Evolutionary conservation across 2,797 vertebrate genomes (phyloP), one percentile per base, ranked within the genome.

Genomic region (Knipowitschia caucasica): DNA sequence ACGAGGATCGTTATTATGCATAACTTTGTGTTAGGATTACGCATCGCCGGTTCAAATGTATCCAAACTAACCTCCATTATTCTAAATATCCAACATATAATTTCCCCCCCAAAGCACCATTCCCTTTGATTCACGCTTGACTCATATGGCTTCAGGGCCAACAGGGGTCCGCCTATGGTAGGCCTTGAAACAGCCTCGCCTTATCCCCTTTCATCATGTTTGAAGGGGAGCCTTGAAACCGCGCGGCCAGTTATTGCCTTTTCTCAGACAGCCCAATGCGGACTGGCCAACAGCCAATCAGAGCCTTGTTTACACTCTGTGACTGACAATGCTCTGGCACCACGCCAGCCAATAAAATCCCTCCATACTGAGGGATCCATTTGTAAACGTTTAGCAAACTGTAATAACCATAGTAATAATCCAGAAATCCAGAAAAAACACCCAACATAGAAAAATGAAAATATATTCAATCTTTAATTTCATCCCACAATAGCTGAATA

Each of bases 251-350:
- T 95, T 95, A 95, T 95, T 95, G 92, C 93, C 77, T 83, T 72
- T 77, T 78, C 64, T 69, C 89, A 87, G 91, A 87, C 91, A 92
- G 90, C 91, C 92, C 90, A 84, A 91, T 93, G 93, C 93, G 92
- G 92, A 92, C 93, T 95, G 93, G 93, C 92, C 85, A 90, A 82
- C 91, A 92, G 91, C 95, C 95, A 98, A 98, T 98, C 92, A 90
- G 91, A 91, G 89, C 82, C 92, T 95, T 96, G 94, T 98, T 96
- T 96, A 98, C 94, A 95, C 92, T 94, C 86, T 66, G 81, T 94
- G 94, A 96, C 90, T 92, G 94, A 92, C 95, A 94, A 90, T 83
- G 70, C 65, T 67, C 83, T 94, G 94, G 93, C 90, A 26, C 62
- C 8, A 25, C 68, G 89, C 93, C 93, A 94, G 69, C 94, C 92